Conservation (phyloP, 2,113 vertebrate genomes). For the Pseudopodoces humilis region DNA sequence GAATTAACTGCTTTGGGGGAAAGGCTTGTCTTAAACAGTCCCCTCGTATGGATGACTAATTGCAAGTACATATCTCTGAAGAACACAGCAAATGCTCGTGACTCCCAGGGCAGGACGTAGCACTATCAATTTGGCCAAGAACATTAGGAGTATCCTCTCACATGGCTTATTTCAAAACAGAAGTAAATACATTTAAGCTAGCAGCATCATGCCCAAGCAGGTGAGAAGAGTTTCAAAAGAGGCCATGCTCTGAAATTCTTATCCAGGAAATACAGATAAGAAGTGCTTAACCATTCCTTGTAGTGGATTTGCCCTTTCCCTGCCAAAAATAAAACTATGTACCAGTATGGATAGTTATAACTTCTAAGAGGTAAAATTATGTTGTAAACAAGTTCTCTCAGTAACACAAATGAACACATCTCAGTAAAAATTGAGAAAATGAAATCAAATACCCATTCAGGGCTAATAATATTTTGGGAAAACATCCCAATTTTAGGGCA, state of each 20-base stretch:
- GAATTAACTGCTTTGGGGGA: slow-evolving; percentile 71
- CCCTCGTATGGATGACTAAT: slow-evolving; percentile 65
- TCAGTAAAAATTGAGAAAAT: neutral
- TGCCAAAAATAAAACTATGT: neutral
- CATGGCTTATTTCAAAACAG: neutral
- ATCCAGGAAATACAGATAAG: neutral
- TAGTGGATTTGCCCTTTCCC: neutral
- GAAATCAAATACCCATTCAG: neutral
- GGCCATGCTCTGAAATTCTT: neutral
- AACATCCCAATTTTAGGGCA: neutral
- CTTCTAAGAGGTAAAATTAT: neutral
- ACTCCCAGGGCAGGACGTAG: neutral
- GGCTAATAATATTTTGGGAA: neutral
- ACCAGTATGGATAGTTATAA: neutral
- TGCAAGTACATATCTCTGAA: slow-evolving; percentile 30
- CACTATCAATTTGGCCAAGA: neutral
- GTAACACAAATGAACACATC: neutral
- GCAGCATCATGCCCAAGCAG: neutral
- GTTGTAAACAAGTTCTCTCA: neutral
- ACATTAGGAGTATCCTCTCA: neutral
- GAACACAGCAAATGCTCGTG: neutral
- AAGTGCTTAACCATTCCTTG: neutral
- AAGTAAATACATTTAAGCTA: slow-evolving; percentile 19
- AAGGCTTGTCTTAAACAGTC: slow-evolving; percentile 66
- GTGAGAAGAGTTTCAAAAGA: neutral